Base-by-base conservation (phyloP, 2,113 vertebrate genomes). In the Hymenochirus boettgeri region DNA sequence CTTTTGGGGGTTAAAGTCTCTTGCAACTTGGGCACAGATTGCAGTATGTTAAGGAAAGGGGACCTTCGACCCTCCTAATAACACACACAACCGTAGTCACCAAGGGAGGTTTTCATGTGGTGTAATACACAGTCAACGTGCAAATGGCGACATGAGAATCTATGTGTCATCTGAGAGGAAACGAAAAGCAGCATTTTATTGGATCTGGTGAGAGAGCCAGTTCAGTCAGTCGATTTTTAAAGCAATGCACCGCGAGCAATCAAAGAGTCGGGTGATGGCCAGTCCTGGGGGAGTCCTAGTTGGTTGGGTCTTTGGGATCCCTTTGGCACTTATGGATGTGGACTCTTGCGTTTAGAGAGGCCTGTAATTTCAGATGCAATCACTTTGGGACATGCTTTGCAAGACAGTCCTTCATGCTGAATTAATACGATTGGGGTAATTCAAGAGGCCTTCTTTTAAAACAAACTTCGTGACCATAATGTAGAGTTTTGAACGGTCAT, bases 241-340 rank as follows among this genome's bases (percentile, higher is more conserved):
- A 86, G 80, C n/a, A n/a, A n/a, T 86, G 90, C 92, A 91, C 92
- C 91, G 90, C 93, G 85, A 88, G 90, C 85, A 90, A 91, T 89
- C 85, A 83, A 78, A 85, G 81, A 85, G 85, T 85, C 89, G 72
- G n/a, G 86, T 83, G 77, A 77, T 84, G 82, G 89, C 90, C 91
- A 86, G 85, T 82, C 82, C 79, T 82, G 84, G 88, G 90, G 88
- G 93, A 89, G 88, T 92, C 88, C 86, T 72, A 93, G 88, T 85
- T n/a, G 7, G 2, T 87, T 86, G 78, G 90, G 90, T 91, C 90
- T 91, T 90, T 85, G 85, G 89, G 90, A 92, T 91, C 93, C 92
- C 88, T 89, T 92, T 96, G 94, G 93, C 95, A 94, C 95, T 98
- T 99, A 96, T 87, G 90, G 93, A 91, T 95, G 91, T 90, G 92